Evolutionary conservation across 2,113 vertebrate genomes (phyloP), one percentile per base, ranked within the genome.

Genomic region (Aleadryas rufinucha): DNA sequence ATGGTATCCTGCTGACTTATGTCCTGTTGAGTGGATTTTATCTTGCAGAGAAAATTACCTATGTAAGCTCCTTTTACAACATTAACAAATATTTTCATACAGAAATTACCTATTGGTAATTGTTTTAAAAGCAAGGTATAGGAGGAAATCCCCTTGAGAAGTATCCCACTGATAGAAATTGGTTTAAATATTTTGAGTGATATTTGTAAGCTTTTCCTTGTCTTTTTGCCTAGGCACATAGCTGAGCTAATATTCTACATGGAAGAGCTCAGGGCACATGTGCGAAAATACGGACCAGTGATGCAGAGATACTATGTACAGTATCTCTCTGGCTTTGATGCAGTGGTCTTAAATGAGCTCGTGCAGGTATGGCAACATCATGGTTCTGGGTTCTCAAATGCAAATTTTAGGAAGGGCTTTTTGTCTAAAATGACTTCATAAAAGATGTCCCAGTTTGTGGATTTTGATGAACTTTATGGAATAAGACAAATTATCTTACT

Each of bases 221-320:
- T 83, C 31, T 57, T 71, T 52, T 44, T 84, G 52, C 42, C 71
- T 95, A 99, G 99, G 95, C 99, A 99, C 97, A 99, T 99, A 96
- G 99, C 99, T 13, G 99, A 99, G 96, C 93, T 99, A 79, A 99
- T 99, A 97, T 99, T 99, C 98, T 99, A 99, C 98, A 99, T 99
- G 99, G 99, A 99, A 97, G 99, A 99, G 93, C 99, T 99, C 53
- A 96, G 99, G 97, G 99, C 99, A 65, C 99, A 99, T 0, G 99
- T 99, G 77, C 97, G 99, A 47, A 99, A 99, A 92, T 99, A 99
- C 0, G 99, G 99, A 2, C 99, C 99, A 0, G 99, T 99, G 93
- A 99, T 99, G 99, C 99, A 99, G 98, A 97, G 99, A 13, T 99
- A 99, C 88, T 99, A 99, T 2, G 99, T 99, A 5, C 99, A 99